Percentiles rank a stretch among this genome's conserved stretches.
Conservation (phyloP, 1,140 invertebrate species). For the Bombus vancouverensis region DNA sequence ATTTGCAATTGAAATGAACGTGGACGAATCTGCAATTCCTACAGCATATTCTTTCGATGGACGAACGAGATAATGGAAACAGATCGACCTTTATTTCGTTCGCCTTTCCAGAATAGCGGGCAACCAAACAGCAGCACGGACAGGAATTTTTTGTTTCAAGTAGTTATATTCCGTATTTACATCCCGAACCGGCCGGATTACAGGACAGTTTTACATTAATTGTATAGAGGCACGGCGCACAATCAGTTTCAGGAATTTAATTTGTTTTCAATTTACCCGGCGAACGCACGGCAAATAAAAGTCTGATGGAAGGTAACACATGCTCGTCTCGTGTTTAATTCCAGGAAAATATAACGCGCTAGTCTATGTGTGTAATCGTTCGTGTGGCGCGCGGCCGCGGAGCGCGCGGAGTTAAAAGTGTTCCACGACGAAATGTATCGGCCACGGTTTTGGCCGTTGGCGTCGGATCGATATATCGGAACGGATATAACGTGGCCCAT, state of each 20-base stretch:
- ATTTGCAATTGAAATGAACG: constrained; percentile 44
- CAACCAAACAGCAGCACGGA: background rate
- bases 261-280: constrained; percentile 67
- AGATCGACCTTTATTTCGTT: constrained; percentile 9
- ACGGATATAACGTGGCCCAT: constrained; percentile 53
- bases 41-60: constrained; percentile 27
- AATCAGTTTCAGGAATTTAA: constrained; percentile 61
- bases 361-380: constrained; percentile 4
- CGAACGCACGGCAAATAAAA: constrained; percentile 46
- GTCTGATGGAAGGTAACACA: constrained; percentile 15
- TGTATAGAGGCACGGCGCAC: constrained; percentile 35
- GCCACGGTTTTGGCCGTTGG: constrained; percentile 29
- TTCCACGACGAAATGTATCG: constrained; percentile 24
- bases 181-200: constrained; percentile 35
- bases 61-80: constrained; percentile 33
- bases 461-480: constrained; percentile 62
- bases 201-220: constrained; percentile 66
- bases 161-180: constrained; percentile 36
- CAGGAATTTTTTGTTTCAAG: background rate
- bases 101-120: background rate
- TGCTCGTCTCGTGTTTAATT: constrained; percentile 49
- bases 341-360: constrained; percentile 27
- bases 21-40: constrained; percentile 27
- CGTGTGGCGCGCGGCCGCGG: background rate
- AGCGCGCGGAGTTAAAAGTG: constrained; percentile 30